Evolutionary conservation across 1,140 invertebrate species (phyloP), one percentile per base, ranked within the genome.

Genomic region (Ceratoteleas bidentatus): DNA sequence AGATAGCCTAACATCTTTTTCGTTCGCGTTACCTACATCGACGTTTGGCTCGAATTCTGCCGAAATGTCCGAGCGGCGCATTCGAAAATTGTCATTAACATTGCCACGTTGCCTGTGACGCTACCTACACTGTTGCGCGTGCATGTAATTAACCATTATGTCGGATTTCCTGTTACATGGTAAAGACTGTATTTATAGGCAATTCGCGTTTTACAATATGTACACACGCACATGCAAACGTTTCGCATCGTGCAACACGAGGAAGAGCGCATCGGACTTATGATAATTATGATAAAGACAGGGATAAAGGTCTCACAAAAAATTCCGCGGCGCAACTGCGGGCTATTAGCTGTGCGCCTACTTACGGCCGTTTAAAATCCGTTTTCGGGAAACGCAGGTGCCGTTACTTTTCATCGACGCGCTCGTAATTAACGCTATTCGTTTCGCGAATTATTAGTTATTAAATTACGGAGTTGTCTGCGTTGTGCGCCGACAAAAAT

Each of bases 151-250:
- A 84, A 80, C 68, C 73, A 80, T 76, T 80, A 80, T 60, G 56
- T 80, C 72, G 72, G 76, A 84, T 77, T 84, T 84, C 81, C 81
- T 79, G 76, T 79, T 84, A 75, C 62, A 84, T 61, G 76, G 58
- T 84, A 84, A 84, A 84, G 34, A 84, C 81, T 80, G 68, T 77
- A 64, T 84, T 84, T 84, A 84, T 77, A 60, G 81, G 56, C 68
- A 79, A 84, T 80, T 80, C 66, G 62, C 62, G 53, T 79, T 68
- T 80, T 69, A 77, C 72, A 73, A 76, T 79, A 73, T 65, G 68
- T 43, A 65, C 68, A 64, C 43, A 58, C 43, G 62, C 56, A 62
- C 43, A 13, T 8, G 38, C 11, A 13, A 54, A 49, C 33, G 53
- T 61, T 66, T 60, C 43, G 60, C 43, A 57, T 40, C 57, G 38